Evolutionary conservation across 2,888 invertebrate genomes (phyloP).

Genomic region (Thecophora atra): DNA sequence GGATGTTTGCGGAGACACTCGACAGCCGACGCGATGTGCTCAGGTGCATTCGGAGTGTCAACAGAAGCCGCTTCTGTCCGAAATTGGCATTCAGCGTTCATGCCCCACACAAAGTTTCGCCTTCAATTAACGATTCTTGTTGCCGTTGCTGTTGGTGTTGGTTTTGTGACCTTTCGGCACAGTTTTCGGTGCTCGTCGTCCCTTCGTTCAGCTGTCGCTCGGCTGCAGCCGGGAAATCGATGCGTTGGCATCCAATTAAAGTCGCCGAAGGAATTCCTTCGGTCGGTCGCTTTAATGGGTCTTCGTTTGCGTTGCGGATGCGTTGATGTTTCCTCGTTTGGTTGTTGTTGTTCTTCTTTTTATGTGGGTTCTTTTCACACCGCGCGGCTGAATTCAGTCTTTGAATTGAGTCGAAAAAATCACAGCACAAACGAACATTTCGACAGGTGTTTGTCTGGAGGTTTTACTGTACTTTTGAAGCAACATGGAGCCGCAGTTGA

Average conservation of each 20-base stretch:
- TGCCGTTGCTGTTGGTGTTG: too few relatives aligned
- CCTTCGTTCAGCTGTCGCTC: background rate
- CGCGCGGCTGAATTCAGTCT: too few relatives aligned
- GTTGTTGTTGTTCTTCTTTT: too few relatives aligned
- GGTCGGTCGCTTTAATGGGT: background rate
- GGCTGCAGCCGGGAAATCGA: background rate
- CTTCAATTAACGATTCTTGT: slow-evolving; percentile 1
- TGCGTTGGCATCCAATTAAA: background rate
- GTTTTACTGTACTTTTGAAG: too few relatives aligned
- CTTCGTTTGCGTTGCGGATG: background rate
- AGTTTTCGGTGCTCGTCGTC: background rate
- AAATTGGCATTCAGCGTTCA: background rate
- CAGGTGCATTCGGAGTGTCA: background rate
- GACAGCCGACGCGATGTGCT: background rate
- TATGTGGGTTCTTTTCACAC: too few relatives aligned
- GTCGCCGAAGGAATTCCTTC: background rate
- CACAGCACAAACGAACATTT: too few relatives aligned
- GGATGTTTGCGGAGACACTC: slow-evolving; percentile 5
- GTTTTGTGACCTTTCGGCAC: slow-evolving; percentile 3
- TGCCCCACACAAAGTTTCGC: background rate
- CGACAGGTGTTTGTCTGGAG: too few relatives aligned
- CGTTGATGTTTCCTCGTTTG: background rate
- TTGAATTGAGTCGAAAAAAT: too few relatives aligned
- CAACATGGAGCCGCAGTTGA: too few relatives aligned
- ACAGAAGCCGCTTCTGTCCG: background rate